These are phyloP conservation scores for Hartigia nigra DNA, from an alignment of 2,888 invertebrate species.

Conservation along the genomic window DNA sequence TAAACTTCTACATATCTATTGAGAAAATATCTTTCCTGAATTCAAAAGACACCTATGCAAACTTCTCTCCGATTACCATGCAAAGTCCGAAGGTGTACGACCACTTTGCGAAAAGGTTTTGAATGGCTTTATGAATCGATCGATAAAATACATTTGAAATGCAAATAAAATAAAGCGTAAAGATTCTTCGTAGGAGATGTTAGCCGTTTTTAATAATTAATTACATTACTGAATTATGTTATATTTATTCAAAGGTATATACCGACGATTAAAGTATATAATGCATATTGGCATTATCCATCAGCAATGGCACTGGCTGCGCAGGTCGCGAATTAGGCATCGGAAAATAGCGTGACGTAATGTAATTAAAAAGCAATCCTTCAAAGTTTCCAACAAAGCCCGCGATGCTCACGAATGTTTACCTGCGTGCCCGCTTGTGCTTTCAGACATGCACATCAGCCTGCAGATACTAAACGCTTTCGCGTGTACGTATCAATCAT, in stretches of 20 bases:
- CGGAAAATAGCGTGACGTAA: slow-evolving; percentile 14
- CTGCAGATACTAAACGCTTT: slow-evolving; percentile 24
- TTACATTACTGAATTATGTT: neutral
- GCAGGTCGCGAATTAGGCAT: neutral
- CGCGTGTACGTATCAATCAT: slow-evolving; percentile 27
- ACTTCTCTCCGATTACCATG: neutral
- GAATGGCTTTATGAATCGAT: neutral
- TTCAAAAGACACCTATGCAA: neutral
- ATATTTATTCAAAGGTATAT: neutral
- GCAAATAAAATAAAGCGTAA: neutral
- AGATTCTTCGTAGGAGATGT: neutral
- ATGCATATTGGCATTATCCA: slow-evolving; percentile 3
- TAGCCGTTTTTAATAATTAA: neutral
- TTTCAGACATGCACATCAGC: neutral
- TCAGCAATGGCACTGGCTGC: slow-evolving; percentile 1
- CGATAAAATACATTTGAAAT: neutral
- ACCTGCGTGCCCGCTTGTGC: neutral
- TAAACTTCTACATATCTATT: neutral
- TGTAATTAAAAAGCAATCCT: slow-evolving; percentile 36
- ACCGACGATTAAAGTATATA: neutral
- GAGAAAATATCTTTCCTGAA: neutral
- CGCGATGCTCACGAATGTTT: slow-evolving; percentile 5
- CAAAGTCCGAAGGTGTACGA: neutral
- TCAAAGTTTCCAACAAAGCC: slow-evolving; percentile 29
- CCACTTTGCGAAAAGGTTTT: neutral